A percentile compares a stretch with the other conserved stretches of the same genome.
Conservation (phyloP, 1,140 invertebrate genomes). For the Dendrolimus kikuchii region DNA sequence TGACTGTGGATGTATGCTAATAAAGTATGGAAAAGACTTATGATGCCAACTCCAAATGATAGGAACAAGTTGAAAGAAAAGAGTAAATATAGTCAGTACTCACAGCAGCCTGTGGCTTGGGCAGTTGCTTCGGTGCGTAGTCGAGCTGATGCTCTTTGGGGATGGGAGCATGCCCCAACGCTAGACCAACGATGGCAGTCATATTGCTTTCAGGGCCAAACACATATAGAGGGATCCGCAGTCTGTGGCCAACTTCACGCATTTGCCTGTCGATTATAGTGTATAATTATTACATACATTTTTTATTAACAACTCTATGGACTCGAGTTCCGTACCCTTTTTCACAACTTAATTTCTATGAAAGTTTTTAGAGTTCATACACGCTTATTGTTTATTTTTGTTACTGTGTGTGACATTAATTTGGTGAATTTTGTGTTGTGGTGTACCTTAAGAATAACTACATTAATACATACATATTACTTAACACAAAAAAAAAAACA, state of each 20-base stretch:
- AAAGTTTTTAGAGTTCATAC: too few relatives aligned
- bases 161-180: slow-evolving; percentile 92
- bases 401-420: too few relatives aligned
- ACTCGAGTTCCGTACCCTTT: too few relatives aligned
- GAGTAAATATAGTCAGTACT: slow-evolving; percentile 11
- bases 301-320: too few relatives aligned
- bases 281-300: background rate
- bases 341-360: too few relatives aligned
- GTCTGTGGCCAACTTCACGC: slow-evolving; percentile 89
- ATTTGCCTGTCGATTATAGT: slow-evolving; percentile 80
- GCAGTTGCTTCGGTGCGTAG: slow-evolving; percentile 57
- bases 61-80: background rate
- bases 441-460: too few relatives aligned
- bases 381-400: too few relatives aligned
- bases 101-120: slow-evolving; percentile 35
- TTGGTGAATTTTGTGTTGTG: too few relatives aligned
- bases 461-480: background rate
- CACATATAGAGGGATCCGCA: slow-evolving; percentile 94
- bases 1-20: too few relatives aligned
- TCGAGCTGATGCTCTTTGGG: slow-evolving; percentile 74
- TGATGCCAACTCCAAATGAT: too few relatives aligned
- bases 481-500: too few relatives aligned
- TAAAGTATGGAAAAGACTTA: too few relatives aligned
- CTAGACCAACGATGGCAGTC: slow-evolving; percentile 99
- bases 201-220: slow-evolving; percentile 99